phyloP scores from a whole-genome alignment of 2,113 vertebrate genomes.

The Bettongia penicillata region DNA sequence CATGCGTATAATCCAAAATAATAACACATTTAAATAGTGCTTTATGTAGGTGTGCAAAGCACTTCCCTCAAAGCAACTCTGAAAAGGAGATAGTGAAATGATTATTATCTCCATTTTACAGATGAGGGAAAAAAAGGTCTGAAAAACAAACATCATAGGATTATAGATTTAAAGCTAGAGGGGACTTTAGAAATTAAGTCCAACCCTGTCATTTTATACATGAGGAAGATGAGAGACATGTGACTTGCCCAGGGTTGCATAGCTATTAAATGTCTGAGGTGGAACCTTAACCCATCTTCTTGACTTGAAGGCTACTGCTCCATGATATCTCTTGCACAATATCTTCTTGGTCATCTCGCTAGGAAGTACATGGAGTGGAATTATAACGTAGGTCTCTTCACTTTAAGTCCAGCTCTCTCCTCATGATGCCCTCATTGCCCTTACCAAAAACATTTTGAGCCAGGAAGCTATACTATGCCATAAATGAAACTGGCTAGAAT shows the following conservation, averaged over 20 bases:
- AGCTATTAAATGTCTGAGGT: neutral
- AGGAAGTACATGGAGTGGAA: neutral
- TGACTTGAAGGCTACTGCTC: neutral
- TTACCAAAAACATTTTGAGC: neutral
- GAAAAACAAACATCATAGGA: neutral
- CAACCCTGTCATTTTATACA: neutral
- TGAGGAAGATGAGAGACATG: neutral
- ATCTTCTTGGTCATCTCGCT: neutral
- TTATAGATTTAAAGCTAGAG: neutral
- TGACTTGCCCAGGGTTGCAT: neutral
- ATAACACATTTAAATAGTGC: neutral
- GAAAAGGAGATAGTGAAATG: neutral
- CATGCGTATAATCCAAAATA: neutral
- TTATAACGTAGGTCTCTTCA: neutral
- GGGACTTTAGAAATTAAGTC: neutral
- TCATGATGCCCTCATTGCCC: neutral
- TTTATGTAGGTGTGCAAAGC: neutral
- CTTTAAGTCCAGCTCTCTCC: neutral
- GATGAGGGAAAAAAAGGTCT: neutral
- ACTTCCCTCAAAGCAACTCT: neutral
- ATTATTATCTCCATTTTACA: neutral
- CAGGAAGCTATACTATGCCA: neutral
- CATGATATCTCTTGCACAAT: neutral
- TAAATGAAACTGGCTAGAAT: neutral
- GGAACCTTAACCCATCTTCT: neutral